Percentiles rank a stretch among this genome's conserved stretches.
phyloP scores from a whole-genome alignment of 2,888 invertebrate genomes.

The Notodonta dromedarius region DNA sequence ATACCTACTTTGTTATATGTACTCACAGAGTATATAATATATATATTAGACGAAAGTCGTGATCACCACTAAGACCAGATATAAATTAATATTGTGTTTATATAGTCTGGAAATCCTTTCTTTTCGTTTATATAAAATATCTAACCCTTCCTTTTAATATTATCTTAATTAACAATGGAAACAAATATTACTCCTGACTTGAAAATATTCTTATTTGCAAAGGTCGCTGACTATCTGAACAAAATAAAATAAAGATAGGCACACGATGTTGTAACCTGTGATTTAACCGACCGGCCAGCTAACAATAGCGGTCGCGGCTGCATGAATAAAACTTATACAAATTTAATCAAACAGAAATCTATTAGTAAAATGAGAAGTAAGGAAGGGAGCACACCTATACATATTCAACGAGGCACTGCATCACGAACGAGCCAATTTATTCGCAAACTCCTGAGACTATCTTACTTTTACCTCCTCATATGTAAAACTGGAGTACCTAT shows the following conservation, averaged over 20 bases:
- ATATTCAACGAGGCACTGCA: constrained; percentile 84
- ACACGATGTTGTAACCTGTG: constrained; percentile 58
- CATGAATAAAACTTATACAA: constrained; percentile 84
- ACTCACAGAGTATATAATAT: too few relatives aligned
- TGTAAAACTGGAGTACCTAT: constrained; percentile 82
- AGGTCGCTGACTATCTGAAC: constrained; percentile 17
- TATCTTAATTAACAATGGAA: background rate
- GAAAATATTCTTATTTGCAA: constrained; percentile 17
- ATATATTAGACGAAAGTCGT: background rate
- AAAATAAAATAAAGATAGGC: constrained; percentile 25
- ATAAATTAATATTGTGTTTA: too few relatives aligned
- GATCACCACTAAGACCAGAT: background rate
- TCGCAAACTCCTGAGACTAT: constrained; percentile 78
- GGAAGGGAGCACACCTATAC: constrained; percentile 84
- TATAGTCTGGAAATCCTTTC: too few relatives aligned
- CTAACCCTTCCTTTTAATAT: background rate
- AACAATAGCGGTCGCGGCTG: constrained; percentile 75
- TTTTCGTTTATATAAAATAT: too few relatives aligned
- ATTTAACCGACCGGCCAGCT: constrained; percentile 68
- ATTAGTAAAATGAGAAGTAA: constrained; percentile 85
- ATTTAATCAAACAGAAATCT: constrained; percentile 85
- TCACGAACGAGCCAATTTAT: constrained; percentile 83
- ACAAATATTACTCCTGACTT: background rate
- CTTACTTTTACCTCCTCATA: constrained; percentile 78
- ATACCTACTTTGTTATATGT: background rate